These are phyloP conservation scores for Cephus pygmeus DNA, from an alignment of 2,888 invertebrate genomes.

Conservation along the genomic window DNA sequence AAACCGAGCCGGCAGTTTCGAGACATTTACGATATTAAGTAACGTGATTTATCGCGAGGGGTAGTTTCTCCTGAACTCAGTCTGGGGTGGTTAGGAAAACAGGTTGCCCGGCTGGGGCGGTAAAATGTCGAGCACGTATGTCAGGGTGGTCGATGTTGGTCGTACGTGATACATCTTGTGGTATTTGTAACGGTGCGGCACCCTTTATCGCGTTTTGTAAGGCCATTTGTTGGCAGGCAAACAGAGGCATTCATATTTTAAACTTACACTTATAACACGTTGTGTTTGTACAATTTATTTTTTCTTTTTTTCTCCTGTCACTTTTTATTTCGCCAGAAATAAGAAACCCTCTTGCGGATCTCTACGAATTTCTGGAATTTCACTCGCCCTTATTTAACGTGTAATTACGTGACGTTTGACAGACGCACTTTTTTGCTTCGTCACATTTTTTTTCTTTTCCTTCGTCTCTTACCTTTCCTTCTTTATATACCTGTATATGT, in stretches of 20 bases:
- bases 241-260: neutral
- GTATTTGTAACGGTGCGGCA: constrained; percentile 22
- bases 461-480: neutral
- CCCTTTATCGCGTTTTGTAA: neutral
- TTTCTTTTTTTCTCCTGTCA: neutral
- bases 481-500: neutral
- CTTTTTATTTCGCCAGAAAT: constrained; percentile 10
- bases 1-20: neutral
- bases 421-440: neutral
- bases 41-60: neutral
- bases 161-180: constrained; percentile 47
- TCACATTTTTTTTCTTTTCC: constrained; percentile 14
- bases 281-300: constrained; percentile 2
- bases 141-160: constrained; percentile 38
- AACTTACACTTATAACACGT: neutral
- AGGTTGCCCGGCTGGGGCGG: constrained; percentile 11
- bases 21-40: neutral
- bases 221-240: neutral
- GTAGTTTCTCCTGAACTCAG: neutral
- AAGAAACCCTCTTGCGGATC: neutral
- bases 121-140: constrained; percentile 36
- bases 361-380: neutral
- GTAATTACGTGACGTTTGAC: neutral
- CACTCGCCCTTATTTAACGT: neutral
- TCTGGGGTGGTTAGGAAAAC: neutral